These are phyloP conservation scores for Barypeithes pellucidus DNA, from an alignment of 2,888 invertebrate genomes.

Conservation along the genomic window DNA sequence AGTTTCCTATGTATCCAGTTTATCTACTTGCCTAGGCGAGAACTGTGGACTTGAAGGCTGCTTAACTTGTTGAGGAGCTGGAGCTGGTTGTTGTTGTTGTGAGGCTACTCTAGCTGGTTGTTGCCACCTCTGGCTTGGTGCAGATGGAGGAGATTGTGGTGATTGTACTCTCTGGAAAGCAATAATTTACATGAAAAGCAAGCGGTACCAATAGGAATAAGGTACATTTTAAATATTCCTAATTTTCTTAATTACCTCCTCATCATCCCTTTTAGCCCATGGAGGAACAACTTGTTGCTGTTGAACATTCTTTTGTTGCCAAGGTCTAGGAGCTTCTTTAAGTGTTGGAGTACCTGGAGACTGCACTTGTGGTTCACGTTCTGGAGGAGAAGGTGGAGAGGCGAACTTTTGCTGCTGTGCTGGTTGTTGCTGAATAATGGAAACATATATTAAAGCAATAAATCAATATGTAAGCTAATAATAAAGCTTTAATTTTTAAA, in stretches of 20 bases:
- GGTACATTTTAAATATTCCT: not conserved
- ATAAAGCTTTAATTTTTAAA: too few species aligned
- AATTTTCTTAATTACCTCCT: conserved; percentile 27
- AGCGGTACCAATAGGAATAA: not conserved
- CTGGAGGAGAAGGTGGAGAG: conserved; percentile 61
- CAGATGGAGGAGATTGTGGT: conserved; percentile 34
- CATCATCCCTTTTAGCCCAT: conserved; percentile 69
- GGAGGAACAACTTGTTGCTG: conserved; percentile 71
- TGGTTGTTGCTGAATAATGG: conserved; percentile 5
- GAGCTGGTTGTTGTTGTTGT: conserved; percentile 57
- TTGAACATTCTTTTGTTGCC: conserved; percentile 71
- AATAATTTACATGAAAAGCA: too few species aligned
- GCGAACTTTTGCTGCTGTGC: conserved; percentile 52
- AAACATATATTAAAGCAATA: not conserved
- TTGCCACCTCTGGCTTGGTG: conserved; percentile 55
- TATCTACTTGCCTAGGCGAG: conserved; percentile 31
- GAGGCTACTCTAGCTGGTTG: conserved; percentile 47
- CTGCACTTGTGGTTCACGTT: conserved; percentile 63
- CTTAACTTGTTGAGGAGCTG: conserved; percentile 39
- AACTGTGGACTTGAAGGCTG: conserved; percentile 37
- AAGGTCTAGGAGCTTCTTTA: conserved; percentile 76
- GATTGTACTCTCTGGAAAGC: conserved; percentile 30
- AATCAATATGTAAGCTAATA: not conserved
- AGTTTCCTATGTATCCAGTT: not conserved
- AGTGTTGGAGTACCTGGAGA: conserved; percentile 71